Conservation (phyloP, 2,113 vertebrate species). For the Urocitellus parryii region DNA sequence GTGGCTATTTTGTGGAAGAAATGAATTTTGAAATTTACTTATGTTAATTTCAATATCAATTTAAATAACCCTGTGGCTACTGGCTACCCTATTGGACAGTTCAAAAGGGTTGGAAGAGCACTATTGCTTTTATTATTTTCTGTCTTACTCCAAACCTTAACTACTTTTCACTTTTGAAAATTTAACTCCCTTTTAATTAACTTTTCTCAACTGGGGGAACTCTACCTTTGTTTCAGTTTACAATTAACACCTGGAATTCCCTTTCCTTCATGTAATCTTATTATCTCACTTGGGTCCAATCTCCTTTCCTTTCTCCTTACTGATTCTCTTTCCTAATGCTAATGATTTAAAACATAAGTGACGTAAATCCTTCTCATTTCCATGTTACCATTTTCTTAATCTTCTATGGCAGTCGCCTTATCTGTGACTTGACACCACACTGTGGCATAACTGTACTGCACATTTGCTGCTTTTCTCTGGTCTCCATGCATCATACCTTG, state of each 20-base stretch:
- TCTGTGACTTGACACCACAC: background rate
- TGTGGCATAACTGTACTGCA: accelerated
- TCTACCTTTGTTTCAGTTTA: background rate
- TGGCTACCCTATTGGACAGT: background rate
- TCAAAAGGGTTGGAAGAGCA: background rate
- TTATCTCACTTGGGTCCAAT: background rate
- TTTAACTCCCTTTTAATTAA: background rate
- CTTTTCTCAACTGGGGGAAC: background rate
- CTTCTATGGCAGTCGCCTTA: background rate
- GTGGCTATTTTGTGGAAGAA: background rate
- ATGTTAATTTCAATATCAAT: background rate
- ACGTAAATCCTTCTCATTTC: background rate
- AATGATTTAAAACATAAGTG: background rate
- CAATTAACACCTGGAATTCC: background rate
- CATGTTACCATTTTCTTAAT: background rate
- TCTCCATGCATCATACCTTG: accelerated
- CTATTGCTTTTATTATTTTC: slow-evolving; percentile 16
- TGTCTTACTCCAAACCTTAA: background rate
- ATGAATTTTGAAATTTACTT: background rate
- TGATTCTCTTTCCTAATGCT: background rate
- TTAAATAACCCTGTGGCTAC: background rate
- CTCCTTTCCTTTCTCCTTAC: background rate
- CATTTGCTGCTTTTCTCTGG: background rate
- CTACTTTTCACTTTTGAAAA: too few species aligned
- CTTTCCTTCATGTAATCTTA: background rate